Conservation (phyloP, 2,888 invertebrate species). For the Drosophila rellima region DNA sequence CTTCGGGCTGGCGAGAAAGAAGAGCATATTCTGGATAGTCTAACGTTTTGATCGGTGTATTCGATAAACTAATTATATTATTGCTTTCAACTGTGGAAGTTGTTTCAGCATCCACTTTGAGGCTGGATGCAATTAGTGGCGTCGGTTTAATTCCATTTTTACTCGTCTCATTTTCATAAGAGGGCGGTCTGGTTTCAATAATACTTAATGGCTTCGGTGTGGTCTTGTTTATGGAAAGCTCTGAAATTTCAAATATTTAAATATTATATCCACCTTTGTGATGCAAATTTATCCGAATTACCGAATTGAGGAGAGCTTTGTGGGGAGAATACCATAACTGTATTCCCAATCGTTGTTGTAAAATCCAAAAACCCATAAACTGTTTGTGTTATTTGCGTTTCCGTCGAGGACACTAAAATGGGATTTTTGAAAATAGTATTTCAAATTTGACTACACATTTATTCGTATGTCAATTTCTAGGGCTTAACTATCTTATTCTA, state of each 20-base stretch:
- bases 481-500: background rate
- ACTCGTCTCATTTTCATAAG: slow-evolving; percentile 45
- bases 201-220: slow-evolving; percentile 55
- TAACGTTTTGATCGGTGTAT: slow-evolving; percentile 87
- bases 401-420: slow-evolving; percentile 50
- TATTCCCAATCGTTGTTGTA: slow-evolving; percentile 96
- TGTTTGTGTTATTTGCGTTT: slow-evolving; percentile 91
- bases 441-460: background rate
- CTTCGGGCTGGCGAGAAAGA: slow-evolving; percentile 93
- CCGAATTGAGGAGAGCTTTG: slow-evolving; percentile 91
- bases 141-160: slow-evolving; percentile 75
- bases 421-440: background rate
- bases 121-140: slow-evolving; percentile 38
- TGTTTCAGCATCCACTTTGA: slow-evolving; percentile 42
- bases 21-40: slow-evolving; percentile 94
- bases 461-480: background rate
- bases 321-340: slow-evolving; percentile 97
- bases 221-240: slow-evolving; percentile 40
- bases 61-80: slow-evolving; percentile 33
- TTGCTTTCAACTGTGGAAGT: slow-evolving; percentile 31
- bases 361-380: slow-evolving; percentile 97
- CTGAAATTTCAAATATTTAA: slow-evolving; percentile 38
- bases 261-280: background rate
- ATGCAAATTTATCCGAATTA: slow-evolving; percentile 81
- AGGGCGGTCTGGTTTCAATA: slow-evolving; percentile 77